Base-by-base conservation (phyloP, 2,797 vertebrate genomes). In the Spondyliosoma cantharus region DNA sequence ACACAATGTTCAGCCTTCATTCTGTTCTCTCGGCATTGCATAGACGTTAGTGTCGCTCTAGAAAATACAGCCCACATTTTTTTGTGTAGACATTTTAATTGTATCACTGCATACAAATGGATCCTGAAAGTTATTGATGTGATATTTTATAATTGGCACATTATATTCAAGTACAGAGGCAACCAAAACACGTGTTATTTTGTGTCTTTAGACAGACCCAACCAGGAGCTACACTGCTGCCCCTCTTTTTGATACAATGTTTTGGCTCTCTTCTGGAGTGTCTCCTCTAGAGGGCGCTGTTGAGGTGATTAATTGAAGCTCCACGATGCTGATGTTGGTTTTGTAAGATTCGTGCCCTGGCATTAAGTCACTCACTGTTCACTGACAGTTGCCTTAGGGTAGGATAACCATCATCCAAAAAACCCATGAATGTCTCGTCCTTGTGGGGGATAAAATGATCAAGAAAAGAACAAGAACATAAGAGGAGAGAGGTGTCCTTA, bases 271-370 rank as follows among this genome's bases (percentile, higher is more conserved):
- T 37, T 37, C 22, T 57, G 29, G 24, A 58, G 8, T 37, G n/a
- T 27, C 5, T 59, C 72, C 72, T 54, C 48, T 54, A 75, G 72
- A 60, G 60, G 7, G 72, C 17, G 25, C 60, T 16, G 8, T 19
- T 48, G 11, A 48, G 37, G n/a, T 0, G 2, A 24, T n/a, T n/a
- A 2, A 32, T 32, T 29, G 0, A 8, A 20, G 13, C 50, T 25
- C 2, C 14, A 43, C 5, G 3, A 12, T 3, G 4, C 43, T 50
- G 32, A 14, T 20, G 43, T 19, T 32, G 14, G 29, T 45, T 37
- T 25, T 49, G 42, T 42, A 25, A 15, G 2, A 13, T 25, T 49
- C 24, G 5, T 22, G 1, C 22, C 13, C 27, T n/a, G 5, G 20
- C 27, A 25, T 13, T 53, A 37, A 37, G 29, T 53, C 48, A 20